Percentiles rank a stretch among this genome's conserved stretches.
Conservation (phyloP, 2,888 invertebrate species). For the Campoplex capitator region DNA sequence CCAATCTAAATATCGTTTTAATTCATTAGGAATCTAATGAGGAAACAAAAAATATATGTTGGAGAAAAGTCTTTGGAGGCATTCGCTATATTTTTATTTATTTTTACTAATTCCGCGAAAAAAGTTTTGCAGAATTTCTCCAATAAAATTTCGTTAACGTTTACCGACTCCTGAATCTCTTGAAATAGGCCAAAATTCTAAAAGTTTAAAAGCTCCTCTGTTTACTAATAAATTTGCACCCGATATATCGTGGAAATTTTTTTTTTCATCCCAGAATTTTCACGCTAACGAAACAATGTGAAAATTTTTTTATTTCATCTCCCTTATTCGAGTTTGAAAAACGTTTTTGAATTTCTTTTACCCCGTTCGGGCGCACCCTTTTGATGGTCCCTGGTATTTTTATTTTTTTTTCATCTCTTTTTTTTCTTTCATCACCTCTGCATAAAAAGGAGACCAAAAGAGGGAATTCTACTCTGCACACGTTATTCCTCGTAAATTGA, state of each 20-base stretch:
- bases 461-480: slow-evolving; percentile 18
- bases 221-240: not conserved
- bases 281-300: not conserved
- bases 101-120: not conserved
- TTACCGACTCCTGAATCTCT: not conserved
- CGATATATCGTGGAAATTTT: not conserved
- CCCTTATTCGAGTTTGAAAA: not conserved
- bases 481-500: slow-evolving; percentile 67
- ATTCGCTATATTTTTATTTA: not conserved
- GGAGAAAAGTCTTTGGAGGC: not conserved
- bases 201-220: not conserved
- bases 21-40: not conserved
- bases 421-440: slow-evolving; percentile 18
- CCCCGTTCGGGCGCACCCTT: slow-evolving; percentile 11
- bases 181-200: not conserved
- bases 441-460: slow-evolving; percentile 5
- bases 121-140: no score
- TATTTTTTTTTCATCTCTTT: not conserved
- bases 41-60: not conserved
- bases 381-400: not conserved
- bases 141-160: not conserved
- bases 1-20: not conserved
- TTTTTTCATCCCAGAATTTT: not conserved
- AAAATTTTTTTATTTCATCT: not conserved
- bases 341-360: slow-evolving; percentile 22